A percentile compares a stretch with the other conserved stretches of the same genome.
phyloP scores from a whole-genome alignment of 2,113 vertebrate species.

The Anhinga anhinga region DNA sequence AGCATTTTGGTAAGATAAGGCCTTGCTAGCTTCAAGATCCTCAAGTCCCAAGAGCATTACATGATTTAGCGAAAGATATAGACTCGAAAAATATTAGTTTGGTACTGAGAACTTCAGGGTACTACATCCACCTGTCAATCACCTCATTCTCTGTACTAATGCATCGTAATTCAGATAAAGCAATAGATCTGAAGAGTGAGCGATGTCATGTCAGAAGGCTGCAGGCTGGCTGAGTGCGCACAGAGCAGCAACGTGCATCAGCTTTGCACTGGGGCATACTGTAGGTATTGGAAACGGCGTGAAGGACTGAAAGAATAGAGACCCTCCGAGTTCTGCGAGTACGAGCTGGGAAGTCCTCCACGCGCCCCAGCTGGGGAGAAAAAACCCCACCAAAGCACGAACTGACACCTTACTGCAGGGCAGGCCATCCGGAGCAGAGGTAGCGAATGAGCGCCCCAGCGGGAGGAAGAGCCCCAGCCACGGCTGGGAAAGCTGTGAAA shows the following conservation, averaged over 20 bases:
- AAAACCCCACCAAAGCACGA: neutral
- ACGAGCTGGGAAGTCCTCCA: neutral
- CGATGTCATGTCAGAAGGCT: neutral
- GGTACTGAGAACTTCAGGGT: neutral
- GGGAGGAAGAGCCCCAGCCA: neutral
- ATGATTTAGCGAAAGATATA: neutral
- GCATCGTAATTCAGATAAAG: neutral
- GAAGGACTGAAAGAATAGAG: neutral
- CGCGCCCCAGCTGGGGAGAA: neutral
- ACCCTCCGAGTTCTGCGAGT: accelerated
- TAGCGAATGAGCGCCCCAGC: accelerated
- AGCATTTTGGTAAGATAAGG: neutral
- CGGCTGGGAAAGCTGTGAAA: neutral
- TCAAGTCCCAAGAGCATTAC: neutral
- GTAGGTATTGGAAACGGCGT: accelerated
- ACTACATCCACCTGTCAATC: neutral
- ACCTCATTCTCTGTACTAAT: neutral
- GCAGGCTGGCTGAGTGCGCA: neutral
- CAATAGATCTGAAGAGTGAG: neutral
- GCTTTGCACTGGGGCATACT: neutral
- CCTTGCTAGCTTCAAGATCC: neutral
- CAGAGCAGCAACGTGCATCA: neutral
- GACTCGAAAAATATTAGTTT: neutral
- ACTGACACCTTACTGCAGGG: neutral
- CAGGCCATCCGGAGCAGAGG: neutral